Base-by-base conservation (phyloP, 2,888 invertebrate genomes). In the Megastigmus dorsalis region DNA sequence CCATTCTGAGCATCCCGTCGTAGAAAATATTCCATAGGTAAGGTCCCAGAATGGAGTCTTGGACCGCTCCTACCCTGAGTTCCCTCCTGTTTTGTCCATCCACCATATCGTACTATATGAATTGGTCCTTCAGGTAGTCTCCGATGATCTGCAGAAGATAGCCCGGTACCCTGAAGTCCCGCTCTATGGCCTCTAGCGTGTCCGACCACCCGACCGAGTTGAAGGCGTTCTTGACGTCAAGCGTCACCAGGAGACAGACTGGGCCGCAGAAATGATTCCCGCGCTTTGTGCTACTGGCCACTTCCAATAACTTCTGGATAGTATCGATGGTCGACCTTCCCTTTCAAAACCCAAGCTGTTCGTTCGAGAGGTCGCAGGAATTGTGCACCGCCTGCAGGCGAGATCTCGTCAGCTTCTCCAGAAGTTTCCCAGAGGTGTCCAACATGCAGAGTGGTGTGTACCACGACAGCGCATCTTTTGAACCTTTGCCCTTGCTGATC, bases 11-110 rank as follows among this genome's bases (percentile, higher is more conserved):
- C 6, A 75, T 38, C 10, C 43, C 75, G 52, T 80, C 77, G 54
- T 81, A 79, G 13, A 73, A 63, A 10, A 74, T 66, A 63, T 81
- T 81, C 78, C 78, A 82, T 7, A 79, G 71, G 41, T 72, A 66
- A 3, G 79, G 78, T 30, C 78, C 77, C 1, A 79, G 66, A 6
- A 73, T 67, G 7, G 77, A 76, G 13, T 78, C 80, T 54, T 80
- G 80, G 4, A 78, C 76, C 0, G 71, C 76, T 1, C 78, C 77
- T n/a, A 67, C 60, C 0, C 75, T 75, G 26, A 74, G 43, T 13
- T 62, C 52, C 36, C 63, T 74, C 26, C 59, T 30, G 1, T 70
- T 62, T 15, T 30, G 38, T n/a, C 77, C 72, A 5, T 77, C 54
- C 36, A n/a, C n/a, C n/a, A n/a, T n/a, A n/a, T n/a, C n/a, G n/a